Percentiles rank a stretch among this genome's conserved stretches.
These are phyloP conservation scores for Drosophila paramelanica DNA, from an alignment of 2,888 invertebrate genomes.

Conservation along the genomic window DNA sequence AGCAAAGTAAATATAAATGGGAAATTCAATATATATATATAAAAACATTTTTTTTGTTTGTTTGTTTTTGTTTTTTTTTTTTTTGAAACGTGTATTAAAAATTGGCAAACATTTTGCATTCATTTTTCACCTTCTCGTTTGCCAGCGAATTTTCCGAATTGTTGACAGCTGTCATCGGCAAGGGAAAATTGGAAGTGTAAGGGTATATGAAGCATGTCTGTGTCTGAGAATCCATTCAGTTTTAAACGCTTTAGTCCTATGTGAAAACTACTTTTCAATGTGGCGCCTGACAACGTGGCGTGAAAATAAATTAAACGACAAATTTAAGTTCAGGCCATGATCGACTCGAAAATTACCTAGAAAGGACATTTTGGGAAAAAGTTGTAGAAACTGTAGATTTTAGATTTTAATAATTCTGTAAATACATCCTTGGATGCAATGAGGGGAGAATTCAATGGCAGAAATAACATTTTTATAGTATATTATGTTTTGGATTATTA, in stretches of 20 bases:
- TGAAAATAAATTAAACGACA: slow-evolving; percentile 62
- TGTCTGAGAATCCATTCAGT: slow-evolving; percentile 21
- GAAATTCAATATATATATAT: slow-evolving; percentile 45
- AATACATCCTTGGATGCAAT: too few relatives aligned
- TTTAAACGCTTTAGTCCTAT: slow-evolving; percentile 60
- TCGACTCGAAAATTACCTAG: slow-evolving; percentile 23
- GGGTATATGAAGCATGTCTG: neutral
- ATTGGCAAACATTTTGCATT: slow-evolving; percentile 63
- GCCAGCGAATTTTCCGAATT: slow-evolving; percentile 59
- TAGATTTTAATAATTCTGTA: too few relatives aligned
- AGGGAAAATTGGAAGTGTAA: neutral
- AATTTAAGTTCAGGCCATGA: slow-evolving; percentile 1
- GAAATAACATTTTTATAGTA: too few relatives aligned
- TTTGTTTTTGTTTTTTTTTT: neutral
- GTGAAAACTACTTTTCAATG: slow-evolving; percentile 67
- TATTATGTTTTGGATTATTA: too few relatives aligned
- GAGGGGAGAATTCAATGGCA: too few relatives aligned
- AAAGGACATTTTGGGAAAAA: neutral
- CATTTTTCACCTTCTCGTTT: slow-evolving; percentile 19
- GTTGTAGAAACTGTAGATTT: too few relatives aligned
- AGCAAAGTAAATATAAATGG: slow-evolving; percentile 57
- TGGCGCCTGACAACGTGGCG: slow-evolving; percentile 61
- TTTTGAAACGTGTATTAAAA: slow-evolving; percentile 60
- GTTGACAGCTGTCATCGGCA: slow-evolving; percentile 72
- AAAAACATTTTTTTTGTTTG: slow-evolving; percentile 2